Base-by-base conservation (phyloP, 2,797 vertebrate species). In the Bradypodion ventrale region DNA sequence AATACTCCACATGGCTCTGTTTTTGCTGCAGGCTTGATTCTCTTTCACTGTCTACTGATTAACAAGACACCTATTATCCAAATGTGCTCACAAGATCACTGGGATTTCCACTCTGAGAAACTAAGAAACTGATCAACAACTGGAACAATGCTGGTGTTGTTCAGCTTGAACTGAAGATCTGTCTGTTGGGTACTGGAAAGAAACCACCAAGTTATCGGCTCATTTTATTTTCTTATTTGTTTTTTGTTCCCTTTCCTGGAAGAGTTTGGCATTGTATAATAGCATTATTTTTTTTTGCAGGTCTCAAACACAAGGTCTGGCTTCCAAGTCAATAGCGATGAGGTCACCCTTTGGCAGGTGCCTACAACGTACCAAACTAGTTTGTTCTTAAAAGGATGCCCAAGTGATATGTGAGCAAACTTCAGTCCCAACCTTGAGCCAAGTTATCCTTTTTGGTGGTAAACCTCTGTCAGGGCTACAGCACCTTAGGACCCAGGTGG, bases 71-170 rank as follows among this genome's bases (percentile, higher is more conserved):
- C 63, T 84, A 87, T 75, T 84, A 46, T 89, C 42, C n/a, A 82
- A 59, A 52, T 52, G 9, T 8, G 42, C 82, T 56, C n/a, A 56
- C 1, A 75, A 0, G 63, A 49, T 78, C 69, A 81, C 65, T 63
- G 70, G 56, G 65, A 76, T 70, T 80, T 72, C 70, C 56, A 60
- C 27, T 62, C 12, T 23, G 52, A 81, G 35, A 77, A 63, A 56
- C 1, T 84, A 9, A 15, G 86, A 75, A 87, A 2, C 44, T 88
- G 27, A 85, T 70, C 75, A 82, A 78, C 42, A 75, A 80, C 40
- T 85, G 27, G 72, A 90, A 89, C 88, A 78, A 87, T 83, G 23
- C 52, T 19, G 5, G 73, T 62, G 68, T 70, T 85, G 78, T 85
- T 76, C 49, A 23, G 40, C 74, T 16, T 84, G 65, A 80, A 70